Evolutionary conservation across 2,113 vertebrate genomes (phyloP).

Genomic region (Neogale vison): DNA sequence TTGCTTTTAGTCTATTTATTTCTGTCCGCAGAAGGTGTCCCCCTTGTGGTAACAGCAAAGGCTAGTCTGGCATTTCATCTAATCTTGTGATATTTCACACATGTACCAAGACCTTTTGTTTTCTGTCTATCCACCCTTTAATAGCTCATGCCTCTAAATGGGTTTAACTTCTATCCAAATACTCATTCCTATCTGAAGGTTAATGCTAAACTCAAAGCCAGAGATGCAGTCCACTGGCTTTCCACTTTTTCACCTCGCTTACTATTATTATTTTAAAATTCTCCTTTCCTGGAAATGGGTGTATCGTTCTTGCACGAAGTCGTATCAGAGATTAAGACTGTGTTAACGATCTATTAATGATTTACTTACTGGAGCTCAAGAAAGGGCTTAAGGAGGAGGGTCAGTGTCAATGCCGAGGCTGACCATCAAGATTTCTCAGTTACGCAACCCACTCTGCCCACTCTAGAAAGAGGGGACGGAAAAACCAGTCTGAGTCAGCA

Average conservation of each 20-base stretch:
- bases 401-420: slow-evolving; percentile 2
- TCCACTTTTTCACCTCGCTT: slow-evolving; percentile 51
- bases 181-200: slow-evolving; percentile 33
- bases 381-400: slow-evolving; percentile 38
- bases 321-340: slow-evolving; percentile 49
- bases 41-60: slow-evolving; percentile 62
- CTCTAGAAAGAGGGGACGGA: background rate
- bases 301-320: slow-evolving; percentile 65
- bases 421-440: slow-evolving; percentile 15
- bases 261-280: background rate
- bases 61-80: background rate
- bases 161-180: background rate
- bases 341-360: slow-evolving; percentile 62
- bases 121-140: background rate
- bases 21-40: slow-evolving; percentile 58
- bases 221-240: slow-evolving; percentile 47
- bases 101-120: background rate
- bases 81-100: background rate
- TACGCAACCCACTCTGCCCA: background rate
- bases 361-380: slow-evolving; percentile 62
- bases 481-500: slow-evolving; percentile 64
- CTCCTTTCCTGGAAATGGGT: background rate
- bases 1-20: background rate
- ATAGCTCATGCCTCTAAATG: slow-evolving; percentile 38
- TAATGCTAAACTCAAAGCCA: slow-evolving; percentile 63